Evolutionary conservation across 2,888 invertebrate genomes (phyloP).

Genomic region (Sycophila texana): DNA sequence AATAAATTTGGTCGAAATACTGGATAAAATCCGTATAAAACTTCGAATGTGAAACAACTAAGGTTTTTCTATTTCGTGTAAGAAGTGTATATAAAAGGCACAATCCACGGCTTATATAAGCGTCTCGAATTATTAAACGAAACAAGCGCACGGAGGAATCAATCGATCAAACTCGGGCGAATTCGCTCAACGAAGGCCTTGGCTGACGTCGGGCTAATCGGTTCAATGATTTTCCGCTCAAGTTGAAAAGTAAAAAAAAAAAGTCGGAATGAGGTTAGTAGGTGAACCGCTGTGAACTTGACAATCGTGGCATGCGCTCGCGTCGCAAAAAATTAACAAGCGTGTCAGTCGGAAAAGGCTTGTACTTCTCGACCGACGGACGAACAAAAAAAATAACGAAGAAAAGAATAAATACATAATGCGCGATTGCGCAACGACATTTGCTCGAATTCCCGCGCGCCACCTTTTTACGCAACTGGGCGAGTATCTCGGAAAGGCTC

Average conservation of each 20-base stretch:
- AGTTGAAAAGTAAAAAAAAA: constrained; percentile 40
- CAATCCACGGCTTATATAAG: not conserved
- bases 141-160: constrained; percentile 12
- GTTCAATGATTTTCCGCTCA: constrained; percentile 50
- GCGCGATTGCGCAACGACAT: not conserved
- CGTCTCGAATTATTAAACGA: constrained; percentile 4
- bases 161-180: constrained; percentile 26
- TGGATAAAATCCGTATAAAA: not conserved
- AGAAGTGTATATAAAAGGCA: too few relatives aligned
- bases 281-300: constrained; percentile 50
- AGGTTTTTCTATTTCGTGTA: too few relatives aligned
- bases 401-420: too few relatives aligned
- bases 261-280: constrained; percentile 46
- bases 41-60: too few relatives aligned
- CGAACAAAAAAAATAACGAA: not conserved
- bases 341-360: constrained; percentile 13
- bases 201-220: constrained; percentile 27
- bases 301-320: constrained; percentile 33
- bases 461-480: not conserved
- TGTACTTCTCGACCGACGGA: not conserved
- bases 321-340: constrained; percentile 12
- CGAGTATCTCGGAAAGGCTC: too few relatives aligned
- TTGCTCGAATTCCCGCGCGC: not conserved
- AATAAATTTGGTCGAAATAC: not conserved
- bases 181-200: constrained; percentile 26